Evolutionary conservation across 2,797 vertebrate genomes (phyloP), one percentile per base, ranked within the genome.

Genomic region (Epinephelus malabaricus): DNA sequence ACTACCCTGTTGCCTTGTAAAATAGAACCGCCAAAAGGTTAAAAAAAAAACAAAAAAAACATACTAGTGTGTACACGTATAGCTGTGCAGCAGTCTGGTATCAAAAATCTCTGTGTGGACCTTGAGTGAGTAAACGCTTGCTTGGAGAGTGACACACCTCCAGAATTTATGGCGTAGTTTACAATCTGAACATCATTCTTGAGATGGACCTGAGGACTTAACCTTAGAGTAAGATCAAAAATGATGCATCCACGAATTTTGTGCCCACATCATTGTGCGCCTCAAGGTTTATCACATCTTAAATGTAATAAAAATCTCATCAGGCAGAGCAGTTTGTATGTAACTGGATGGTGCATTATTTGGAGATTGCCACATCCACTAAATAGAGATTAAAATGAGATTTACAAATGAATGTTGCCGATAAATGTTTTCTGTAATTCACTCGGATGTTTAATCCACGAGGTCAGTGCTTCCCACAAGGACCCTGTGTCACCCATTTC

Each of bases 1-100:
- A 95, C 92, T 90, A 72, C 88, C 86, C 38, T 71, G 82, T 89
- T 89, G 75, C 89, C 92, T 93, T 94, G 91, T 93, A 91, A 94
- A 95, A 85, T 83, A 81, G 82, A 92, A 88, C 82, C 60, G 63
- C 76, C 68, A 38, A 73, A 70, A 82, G 66, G 43, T 60, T 51
- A 58, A 73, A 66, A 69, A 82, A 78, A 79, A 71, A 56, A 46
- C 61, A 58, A 64, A 73, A 65, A 58, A 60, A 56, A 23, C 51
- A 67, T 59, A 68, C 66, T 40, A 50, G 13, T 62, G 43, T 87
- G 73, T 78, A 69, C 25, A 71, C 2, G n/a, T 65, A 82, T 65
- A 82, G 70, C 58, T 65, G 19, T 76, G 73, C 45, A 14, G 69
- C 25, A 55, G 72, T 72, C 47, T 46, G 61, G 51, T 50, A 75